Evolutionary conservation across 2,888 invertebrate genomes (phyloP), one percentile per base, ranked within the genome.

Genomic region (Synergus umbraculus): DNA sequence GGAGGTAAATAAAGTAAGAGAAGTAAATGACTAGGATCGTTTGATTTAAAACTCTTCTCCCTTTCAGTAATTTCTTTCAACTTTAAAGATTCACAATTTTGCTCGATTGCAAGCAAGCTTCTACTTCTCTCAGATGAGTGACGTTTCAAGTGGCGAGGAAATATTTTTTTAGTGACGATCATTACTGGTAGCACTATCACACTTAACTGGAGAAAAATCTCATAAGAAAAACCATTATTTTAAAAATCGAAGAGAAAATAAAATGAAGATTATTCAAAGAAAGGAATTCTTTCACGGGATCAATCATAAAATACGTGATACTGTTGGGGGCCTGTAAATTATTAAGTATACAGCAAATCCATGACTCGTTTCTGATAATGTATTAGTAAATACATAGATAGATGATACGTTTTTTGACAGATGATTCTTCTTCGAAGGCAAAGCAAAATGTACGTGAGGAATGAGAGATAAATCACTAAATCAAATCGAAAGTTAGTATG

Each of bases 41-140:
- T 44, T 44, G 43, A 67, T 67, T 67, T 44, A 10, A 67, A 67
- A 18, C 44, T 67, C 22, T 46, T 66, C 66, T 66, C n/a, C 10
- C 43, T 66, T 66, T 44, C n/a, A 4, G 37, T 9, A 43, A n/a
- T 66, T 41, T n/a, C 43, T 8, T 43, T 66, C 41, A 15, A 49
- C 49, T 49, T 15, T 49, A 15, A 49, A 13, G 15, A 15, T 49
- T 49, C 15, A 15, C 49, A 49, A 49, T 49, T 5, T 13, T 49
- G 49, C 15, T 49, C 49, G 13, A 49, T 49, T 49, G 49, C 49
- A 49, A 44, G 37, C 49, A 49, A 15, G 49, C 13, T 49, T 15
- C 10, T 49, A 0, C 49, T 15, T 49, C 5, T 13, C 15, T 49
- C 49, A 49, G 13, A 49, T 49, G 49, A 8, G 18, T 67, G 41